phyloP scores from a whole-genome alignment of 1,140 invertebrate species.

The Papilio xuthus region DNA sequence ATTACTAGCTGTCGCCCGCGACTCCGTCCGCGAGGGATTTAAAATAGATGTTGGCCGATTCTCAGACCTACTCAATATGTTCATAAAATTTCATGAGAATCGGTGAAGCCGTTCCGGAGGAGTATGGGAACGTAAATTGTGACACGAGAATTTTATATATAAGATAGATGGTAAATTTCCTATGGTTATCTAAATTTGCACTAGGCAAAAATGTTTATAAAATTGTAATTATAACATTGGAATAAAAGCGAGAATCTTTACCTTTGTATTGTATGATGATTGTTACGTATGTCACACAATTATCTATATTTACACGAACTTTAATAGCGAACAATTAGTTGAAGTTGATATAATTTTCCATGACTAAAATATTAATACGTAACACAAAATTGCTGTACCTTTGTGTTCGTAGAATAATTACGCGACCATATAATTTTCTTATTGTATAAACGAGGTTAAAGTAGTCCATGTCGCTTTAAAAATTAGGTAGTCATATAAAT shows the following conservation, averaged over 20 bases:
- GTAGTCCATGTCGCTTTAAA: background rate
- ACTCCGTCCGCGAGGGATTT: too few species aligned
- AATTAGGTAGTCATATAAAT: background rate
- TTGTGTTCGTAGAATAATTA: constrained; percentile 6
- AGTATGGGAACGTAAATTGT: too few species aligned
- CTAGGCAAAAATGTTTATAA: too few species aligned
- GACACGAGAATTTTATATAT: too few species aligned
- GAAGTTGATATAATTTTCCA: constrained; percentile 30
- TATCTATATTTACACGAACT: constrained; percentile 1
- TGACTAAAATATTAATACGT: constrained; percentile 15
- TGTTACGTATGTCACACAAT: constrained; percentile 9
- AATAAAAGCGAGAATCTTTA: background rate
- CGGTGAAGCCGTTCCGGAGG: too few species aligned
- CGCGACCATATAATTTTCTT: background rate
- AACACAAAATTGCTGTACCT: constrained; percentile 8
- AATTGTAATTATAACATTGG: too few species aligned
- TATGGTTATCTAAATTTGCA: too few species aligned
- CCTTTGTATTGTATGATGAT: background rate
- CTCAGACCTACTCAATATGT: too few species aligned
- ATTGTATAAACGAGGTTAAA: background rate
- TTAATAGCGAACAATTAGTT: constrained; percentile 6
- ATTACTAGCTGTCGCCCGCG: too few species aligned
- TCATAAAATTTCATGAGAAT: too few species aligned
- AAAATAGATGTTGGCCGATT: too few species aligned
- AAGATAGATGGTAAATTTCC: too few species aligned